Percentiles rank a stretch among this genome's conserved stretches.
Conservation (phyloP, 2,797 vertebrate genomes). For the Cirrhinus mrigala region DNA sequence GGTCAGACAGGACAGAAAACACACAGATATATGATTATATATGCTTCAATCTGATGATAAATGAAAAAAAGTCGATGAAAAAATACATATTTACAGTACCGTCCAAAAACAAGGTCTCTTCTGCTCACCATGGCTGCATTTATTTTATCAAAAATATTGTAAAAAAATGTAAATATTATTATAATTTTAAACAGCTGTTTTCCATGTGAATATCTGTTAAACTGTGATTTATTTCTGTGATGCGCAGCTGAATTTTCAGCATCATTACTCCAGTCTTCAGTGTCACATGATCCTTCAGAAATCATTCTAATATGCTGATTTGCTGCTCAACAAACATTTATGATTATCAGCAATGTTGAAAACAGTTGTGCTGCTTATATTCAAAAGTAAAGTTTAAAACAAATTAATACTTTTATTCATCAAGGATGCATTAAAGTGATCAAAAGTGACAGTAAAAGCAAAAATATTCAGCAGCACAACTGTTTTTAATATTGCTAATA, state of each 20-base stretch:
- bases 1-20: too few relatives aligned
- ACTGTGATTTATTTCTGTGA: background rate
- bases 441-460: too few relatives aligned
- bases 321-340: background rate
- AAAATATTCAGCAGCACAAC: background rate
- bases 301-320: background rate
- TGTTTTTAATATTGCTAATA: background rate
- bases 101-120: background rate
- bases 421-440: too few relatives aligned
- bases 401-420: too few relatives aligned
- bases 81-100: background rate
- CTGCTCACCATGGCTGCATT: background rate
- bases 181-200: accelerated
- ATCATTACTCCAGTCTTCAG: background rate
- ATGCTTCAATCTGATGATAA: background rate
- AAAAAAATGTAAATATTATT: background rate
- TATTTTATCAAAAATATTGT: background rate
- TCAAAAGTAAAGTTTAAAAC: too few relatives aligned
- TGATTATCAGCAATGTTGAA: background rate
- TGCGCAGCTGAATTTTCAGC: background rate
- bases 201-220: background rate
- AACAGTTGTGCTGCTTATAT: too few relatives aligned
- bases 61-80: background rate
- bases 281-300: background rate
- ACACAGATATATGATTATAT: slow-evolving; percentile 72